Percentiles rank a stretch among this genome's conserved stretches.
Conservation (phyloP, 2,797 vertebrate genomes). For the Rhadinocentrus ornatus region DNA sequence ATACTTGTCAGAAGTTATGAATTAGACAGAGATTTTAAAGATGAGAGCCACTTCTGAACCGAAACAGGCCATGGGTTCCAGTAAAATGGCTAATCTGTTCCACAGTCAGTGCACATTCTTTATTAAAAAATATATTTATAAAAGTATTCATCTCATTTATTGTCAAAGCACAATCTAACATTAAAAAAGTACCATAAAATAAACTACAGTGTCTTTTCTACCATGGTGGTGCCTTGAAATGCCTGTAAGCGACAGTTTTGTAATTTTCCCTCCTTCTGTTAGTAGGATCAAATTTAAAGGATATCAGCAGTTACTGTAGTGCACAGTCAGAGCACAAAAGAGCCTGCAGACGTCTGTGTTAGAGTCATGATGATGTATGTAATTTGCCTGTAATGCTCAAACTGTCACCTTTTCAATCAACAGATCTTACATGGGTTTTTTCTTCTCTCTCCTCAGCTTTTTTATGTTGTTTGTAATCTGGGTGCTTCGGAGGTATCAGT, state of each 20-base stretch:
- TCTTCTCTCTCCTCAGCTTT: slow-evolving; percentile 73
- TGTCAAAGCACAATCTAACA: neutral
- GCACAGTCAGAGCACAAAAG: neutral
- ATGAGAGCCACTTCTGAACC: no score
- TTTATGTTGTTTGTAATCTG: slow-evolving; percentile 90
- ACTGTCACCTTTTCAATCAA: slow-evolving; percentile 17
- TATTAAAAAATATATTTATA: no score
- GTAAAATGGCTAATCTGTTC: no score
- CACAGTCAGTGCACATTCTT: no score
- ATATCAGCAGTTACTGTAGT: neutral
- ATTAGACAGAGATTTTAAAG: no score
- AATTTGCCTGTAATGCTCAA: slow-evolving; percentile 20
- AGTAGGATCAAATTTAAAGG: slow-evolving; percentile 1
- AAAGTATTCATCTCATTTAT: neutral
- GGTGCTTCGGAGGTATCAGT: slow-evolving; percentile 88
- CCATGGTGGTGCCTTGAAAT: neutral
- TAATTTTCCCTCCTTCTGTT: neutral
- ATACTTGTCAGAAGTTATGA: no score
- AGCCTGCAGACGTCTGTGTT: slow-evolving; percentile 17
- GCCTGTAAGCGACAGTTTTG: neutral
- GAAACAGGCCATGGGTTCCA: no score
- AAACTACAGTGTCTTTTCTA: neutral
- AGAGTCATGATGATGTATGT: slow-evolving; percentile 15
- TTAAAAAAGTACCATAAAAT: neutral
- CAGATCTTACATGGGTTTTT: slow-evolving; percentile 12